Base-by-base conservation (phyloP, 2,797 vertebrate species). In the Fundulus diaphanus region DNA sequence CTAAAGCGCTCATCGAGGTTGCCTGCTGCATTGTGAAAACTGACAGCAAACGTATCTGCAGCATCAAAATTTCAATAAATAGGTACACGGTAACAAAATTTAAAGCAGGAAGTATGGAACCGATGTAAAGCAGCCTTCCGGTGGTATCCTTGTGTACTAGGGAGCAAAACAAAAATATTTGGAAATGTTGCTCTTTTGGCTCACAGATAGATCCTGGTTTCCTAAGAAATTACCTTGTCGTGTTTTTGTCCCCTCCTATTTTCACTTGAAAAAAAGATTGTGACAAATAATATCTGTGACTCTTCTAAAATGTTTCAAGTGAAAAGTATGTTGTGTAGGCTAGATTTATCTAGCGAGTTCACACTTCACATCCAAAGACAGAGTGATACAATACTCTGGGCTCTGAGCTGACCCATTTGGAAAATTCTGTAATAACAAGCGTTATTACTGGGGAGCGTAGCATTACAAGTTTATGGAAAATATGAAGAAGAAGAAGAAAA, bases 271-370 rank as follows among this genome's bases (percentile, higher is more conserved):
- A 81, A 72, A 75, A 70, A 83, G 68, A 74, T 78, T 73, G 80
- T 82, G 78, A 87, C 81, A 87, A 90, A 92, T 85, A 89, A 82
- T 81, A 82, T 86, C 78, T 81, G 73, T 82, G 86, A 89, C 80
- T 89, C 86, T 87, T 83, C 89, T 51, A 91, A 87, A 86, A 80
- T 73, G 81, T 86, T 81, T 90, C 63, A 16, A 67, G 54, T 22
- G 1, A 73, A 84, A 77, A 73, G 40, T 70, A 20, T 72, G 75
- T 84, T 88, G 83, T 81, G 75, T 65, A 76, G 85, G 89, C 69
- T n/a, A 86, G 86, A 91, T 89, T 91, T 83, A 88, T 92, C 44
- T 87, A 85, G 86, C 63, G 40, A 88, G 80, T 68, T 82, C 79
- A 84, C 54, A 68, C 70, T 22, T 86, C 79, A 81, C 67, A 76